These are phyloP conservation scores for Magallana gigas DNA, from an alignment of 1,140 invertebrate genomes.

Conservation along the genomic window DNA sequence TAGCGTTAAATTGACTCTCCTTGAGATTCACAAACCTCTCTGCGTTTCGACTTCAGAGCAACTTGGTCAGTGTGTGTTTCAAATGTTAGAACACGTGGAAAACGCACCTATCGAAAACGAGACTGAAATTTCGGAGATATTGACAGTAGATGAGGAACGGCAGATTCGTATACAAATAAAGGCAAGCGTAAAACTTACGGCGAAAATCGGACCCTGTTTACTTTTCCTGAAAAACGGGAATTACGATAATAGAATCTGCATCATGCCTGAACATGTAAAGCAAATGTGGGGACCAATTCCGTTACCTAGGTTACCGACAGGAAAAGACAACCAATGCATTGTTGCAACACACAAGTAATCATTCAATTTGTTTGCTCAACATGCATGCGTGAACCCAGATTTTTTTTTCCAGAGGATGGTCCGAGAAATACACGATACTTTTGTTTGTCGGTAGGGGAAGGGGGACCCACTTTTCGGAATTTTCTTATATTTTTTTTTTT, in stretches of 20 bases:
- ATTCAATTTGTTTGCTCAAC: not conserved
- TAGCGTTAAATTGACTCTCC: conserved; percentile 61
- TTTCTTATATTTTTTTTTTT: no score
- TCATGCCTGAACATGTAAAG: conserved; percentile 76
- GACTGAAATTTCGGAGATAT: conserved; percentile 47
- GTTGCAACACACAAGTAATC: conserved; percentile 77
- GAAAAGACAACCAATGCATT: conserved; percentile 72
- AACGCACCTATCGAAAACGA: conserved; percentile 50
- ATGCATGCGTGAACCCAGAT: no score
- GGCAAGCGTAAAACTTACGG: conserved; percentile 57
- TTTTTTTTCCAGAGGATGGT: not conserved
- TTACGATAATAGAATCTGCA: conserved; percentile 68
- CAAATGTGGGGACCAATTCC: conserved; percentile 78
- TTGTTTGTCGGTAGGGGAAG: no score
- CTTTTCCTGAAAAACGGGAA: conserved; percentile 65
- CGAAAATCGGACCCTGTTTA: conserved; percentile 66
- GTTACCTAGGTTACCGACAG: conserved; percentile 70
- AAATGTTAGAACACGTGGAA: conserved; percentile 61
- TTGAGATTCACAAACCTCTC: conserved; percentile 52
- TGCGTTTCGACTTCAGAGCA: conserved; percentile 58
- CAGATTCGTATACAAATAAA: conserved; percentile 57
- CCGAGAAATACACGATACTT: no score
- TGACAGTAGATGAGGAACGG: conserved; percentile 60
- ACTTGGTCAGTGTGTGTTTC: conserved; percentile 59
- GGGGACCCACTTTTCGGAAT: no score